Percentiles rank a stretch among this genome's conserved stretches.
Evolutionary conservation across 2,797 vertebrate species (phyloP).

Genomic region (Astyanax mexicanus): DNA sequence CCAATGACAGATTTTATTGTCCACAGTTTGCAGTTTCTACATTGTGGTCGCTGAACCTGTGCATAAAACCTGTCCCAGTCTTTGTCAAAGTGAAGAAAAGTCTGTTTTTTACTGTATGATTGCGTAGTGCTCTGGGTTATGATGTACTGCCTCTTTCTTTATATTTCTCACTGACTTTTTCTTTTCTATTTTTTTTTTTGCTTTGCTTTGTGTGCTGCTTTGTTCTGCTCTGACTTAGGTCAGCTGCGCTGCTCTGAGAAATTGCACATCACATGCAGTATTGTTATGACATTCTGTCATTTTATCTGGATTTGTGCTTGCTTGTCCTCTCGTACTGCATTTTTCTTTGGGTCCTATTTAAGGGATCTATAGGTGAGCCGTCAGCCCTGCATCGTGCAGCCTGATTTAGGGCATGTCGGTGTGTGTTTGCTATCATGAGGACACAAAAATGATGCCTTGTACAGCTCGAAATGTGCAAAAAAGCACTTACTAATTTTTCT

Average conservation of each 20-base stretch:
- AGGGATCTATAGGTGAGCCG: no score
- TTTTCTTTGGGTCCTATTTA: no score
- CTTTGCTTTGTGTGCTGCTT: no score
- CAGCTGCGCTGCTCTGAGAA: not conserved
- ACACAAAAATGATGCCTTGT: no score
- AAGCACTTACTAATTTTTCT: no score
- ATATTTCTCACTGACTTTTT: not conserved
- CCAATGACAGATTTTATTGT: not conserved
- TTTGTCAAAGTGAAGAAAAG: not conserved
- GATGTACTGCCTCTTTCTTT: not conserved
- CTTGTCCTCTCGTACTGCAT: not conserved
- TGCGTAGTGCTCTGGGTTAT: not conserved
- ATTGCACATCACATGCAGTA: not conserved
- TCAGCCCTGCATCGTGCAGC: no score
- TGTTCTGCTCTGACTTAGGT: not conserved
- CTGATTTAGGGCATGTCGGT: no score
- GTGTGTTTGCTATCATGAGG: no score
- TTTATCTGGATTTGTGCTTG: conserved; percentile 8
- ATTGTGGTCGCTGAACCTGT: not conserved
- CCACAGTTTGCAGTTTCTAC: not conserved
- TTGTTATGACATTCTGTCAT: not conserved
- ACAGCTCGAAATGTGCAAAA: no score
- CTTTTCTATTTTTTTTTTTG: not conserved
- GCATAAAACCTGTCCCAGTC: not conserved
- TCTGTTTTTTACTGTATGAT: not conserved